phyloP scores from a whole-genome alignment of 2,888 invertebrate genomes.

The Eudemis profundana region DNA sequence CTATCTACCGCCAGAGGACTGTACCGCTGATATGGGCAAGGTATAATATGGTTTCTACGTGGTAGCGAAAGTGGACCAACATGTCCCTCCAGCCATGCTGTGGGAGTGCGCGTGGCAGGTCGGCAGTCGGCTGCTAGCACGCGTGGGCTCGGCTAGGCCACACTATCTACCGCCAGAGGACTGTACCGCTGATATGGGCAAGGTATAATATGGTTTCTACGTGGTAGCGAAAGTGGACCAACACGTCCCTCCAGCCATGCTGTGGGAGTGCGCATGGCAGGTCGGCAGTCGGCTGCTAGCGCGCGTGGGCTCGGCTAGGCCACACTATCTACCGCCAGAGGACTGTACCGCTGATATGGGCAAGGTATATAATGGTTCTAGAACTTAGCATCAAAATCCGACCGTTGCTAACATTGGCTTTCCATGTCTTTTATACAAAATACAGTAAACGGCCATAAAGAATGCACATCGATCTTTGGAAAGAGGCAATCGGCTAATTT shows the following conservation, averaged over 20 bases:
- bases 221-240: constrained; percentile 75
- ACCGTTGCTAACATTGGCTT: too few species aligned
- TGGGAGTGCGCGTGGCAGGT: constrained; percentile 95
- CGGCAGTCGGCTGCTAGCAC: constrained; percentile 90
- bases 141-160: constrained; percentile 83
- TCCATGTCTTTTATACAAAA: too few species aligned
- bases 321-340: constrained; percentile 86
- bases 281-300: constrained; percentile 91
- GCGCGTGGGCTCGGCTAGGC: constrained; percentile 84
- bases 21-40: constrained; percentile 87
- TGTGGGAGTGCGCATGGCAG: constrained; percentile 95
- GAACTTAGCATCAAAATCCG: too few species aligned
- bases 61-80: constrained; percentile 57
- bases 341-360: constrained; percentile 86
- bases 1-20: constrained; percentile 86
- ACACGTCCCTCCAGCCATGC: constrained; percentile 55
- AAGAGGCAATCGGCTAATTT: too few species aligned
- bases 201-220: constrained; percentile 94
- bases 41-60: constrained; percentile 92
- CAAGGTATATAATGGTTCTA: too few species aligned
- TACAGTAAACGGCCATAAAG: too few species aligned
- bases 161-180: constrained; percentile 87
- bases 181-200: constrained; percentile 86
- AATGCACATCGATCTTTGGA: too few species aligned
- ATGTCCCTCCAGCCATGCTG: constrained; percentile 68